A percentile compares a stretch with the other conserved stretches of the same genome.
Evolutionary conservation across 2,888 invertebrate genomes (phyloP).

Genomic region (Biston stratarius): DNA sequence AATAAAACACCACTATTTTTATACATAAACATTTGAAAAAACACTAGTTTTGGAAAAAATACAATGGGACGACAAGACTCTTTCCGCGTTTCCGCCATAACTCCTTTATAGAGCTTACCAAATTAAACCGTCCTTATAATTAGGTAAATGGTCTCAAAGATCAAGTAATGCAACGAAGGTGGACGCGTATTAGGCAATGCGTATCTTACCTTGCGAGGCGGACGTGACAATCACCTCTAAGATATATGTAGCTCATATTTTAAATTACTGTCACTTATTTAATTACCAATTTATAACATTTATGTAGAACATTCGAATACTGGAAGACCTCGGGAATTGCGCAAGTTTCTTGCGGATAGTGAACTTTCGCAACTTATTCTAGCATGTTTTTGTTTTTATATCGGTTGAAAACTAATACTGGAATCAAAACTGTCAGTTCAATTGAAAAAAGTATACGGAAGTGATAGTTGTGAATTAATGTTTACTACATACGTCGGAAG

Average conservation of each 20-base stretch:
- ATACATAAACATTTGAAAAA: too few relatives aligned
- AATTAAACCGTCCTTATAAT: slow-evolving; percentile 40
- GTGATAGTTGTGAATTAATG: neutral
- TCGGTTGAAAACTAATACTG: neutral
- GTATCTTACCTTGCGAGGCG: slow-evolving; percentile 38
- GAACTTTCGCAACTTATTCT: slow-evolving; percentile 10
- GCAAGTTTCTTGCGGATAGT: slow-evolving; percentile 14
- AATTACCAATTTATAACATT: slow-evolving; percentile 27
- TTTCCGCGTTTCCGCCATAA: too few relatives aligned
- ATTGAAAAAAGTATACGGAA: neutral
- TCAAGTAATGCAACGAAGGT: slow-evolving; percentile 48
- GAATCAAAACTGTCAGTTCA: too few relatives aligned
- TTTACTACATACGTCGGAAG: neutral
- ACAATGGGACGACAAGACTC: too few relatives aligned
- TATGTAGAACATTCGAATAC: slow-evolving; percentile 25
- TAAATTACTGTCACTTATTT: slow-evolving; percentile 6
- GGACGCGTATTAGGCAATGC: slow-evolving; percentile 43
- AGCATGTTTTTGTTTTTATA: neutral
- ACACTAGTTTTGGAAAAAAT: too few relatives aligned
- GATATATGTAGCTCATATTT: slow-evolving; percentile 13
- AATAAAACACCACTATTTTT: too few relatives aligned
- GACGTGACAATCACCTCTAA: slow-evolving; percentile 47
- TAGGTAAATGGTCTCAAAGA: slow-evolving; percentile 50
- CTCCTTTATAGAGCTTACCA: slow-evolving; percentile 21
- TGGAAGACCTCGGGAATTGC: slow-evolving; percentile 31